Base-by-base conservation (phyloP, 1,140 invertebrate genomes). In the Achatina immaculata region DNA sequence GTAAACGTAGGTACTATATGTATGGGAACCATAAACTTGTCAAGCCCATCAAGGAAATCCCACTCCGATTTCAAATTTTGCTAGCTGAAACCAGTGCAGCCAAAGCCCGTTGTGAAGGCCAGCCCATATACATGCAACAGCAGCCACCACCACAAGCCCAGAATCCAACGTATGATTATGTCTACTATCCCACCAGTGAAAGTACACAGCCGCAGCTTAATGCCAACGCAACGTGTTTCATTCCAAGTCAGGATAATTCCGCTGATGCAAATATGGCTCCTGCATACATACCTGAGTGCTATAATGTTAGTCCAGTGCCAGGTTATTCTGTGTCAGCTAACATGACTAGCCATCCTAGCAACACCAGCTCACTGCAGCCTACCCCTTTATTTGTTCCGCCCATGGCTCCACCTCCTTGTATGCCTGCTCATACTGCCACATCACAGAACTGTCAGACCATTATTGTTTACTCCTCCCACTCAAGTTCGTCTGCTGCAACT, bases 41-140 rank as follows among this genome's bases (percentile, higher is more conserved):
- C 7, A 89, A 89, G 73, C 89, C 89, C 21, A 90, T 90, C 75
- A 90, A 89, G 85, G 88, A 90, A 48, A 89, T 90, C 51, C 89
- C 89, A 38, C 86, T 86, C 34, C 83, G 88, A 16, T 90, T 89
- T 80, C 84, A 89, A 58, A 83, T 83, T 45, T 77, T 89, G 80
- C 78, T 90, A n/a, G 85, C 85, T 16, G 85, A 87, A 51, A 86
- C 84, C 43, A 88, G 85, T 81, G 83, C 85, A 42, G 88, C 88
- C 72, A 89, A 86, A 62, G 80, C 84, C 0, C 81, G 89, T 3
- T 88, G 87, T 82, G 89, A 90, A 76, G 89, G 89, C 19, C 87
- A 88, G 72, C 89, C 88, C 21, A 88, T 90, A 65, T 85, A 85
- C 66, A 88, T 90, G 81, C 82, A 88, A 72, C 83, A 85, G 66